Evolutionary conservation across 2,888 invertebrate species (phyloP).

Genomic region (Ochropacha duplaris): DNA sequence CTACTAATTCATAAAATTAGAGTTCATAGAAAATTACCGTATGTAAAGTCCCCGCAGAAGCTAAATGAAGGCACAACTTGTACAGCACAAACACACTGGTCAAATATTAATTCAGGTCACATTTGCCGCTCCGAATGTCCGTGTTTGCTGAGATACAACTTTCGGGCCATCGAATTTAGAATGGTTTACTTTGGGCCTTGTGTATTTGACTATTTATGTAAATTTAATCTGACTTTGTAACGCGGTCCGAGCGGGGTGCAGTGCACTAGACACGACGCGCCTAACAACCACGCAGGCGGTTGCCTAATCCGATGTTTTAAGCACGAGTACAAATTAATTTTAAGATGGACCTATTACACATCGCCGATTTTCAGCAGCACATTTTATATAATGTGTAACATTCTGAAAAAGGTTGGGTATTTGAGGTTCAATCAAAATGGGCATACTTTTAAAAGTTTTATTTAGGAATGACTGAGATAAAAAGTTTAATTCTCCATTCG

Average conservation of each 20-base stretch:
- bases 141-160: constrained; percentile 76
- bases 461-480: not conserved
- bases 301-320: constrained; percentile 49
- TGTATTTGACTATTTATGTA: constrained; percentile 75
- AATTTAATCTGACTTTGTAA: constrained; percentile 66
- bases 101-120: constrained; percentile 81
- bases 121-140: constrained; percentile 69
- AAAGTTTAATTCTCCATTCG: not conserved
- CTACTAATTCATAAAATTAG: constrained; percentile 61
- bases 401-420: not conserved
- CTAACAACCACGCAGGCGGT: constrained; percentile 18
- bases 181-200: constrained; percentile 68
- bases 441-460: not conserved
- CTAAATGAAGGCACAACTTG: constrained; percentile 65
- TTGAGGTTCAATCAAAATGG: not conserved
- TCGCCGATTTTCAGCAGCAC: not conserved
- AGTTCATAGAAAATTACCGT: constrained; percentile 64
- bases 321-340: constrained; percentile 45
- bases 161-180: constrained; percentile 73
- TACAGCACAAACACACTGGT: constrained; percentile 56
- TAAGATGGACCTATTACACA: constrained; percentile 26
- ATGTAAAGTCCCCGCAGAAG: constrained; percentile 51
- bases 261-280: constrained; percentile 37
- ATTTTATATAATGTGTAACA: not conserved
- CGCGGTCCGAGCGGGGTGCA: constrained; percentile 18